Evolutionary conservation across 1,140 invertebrate genomes (phyloP).

Genomic region (Aphidius gifuensis): DNA sequence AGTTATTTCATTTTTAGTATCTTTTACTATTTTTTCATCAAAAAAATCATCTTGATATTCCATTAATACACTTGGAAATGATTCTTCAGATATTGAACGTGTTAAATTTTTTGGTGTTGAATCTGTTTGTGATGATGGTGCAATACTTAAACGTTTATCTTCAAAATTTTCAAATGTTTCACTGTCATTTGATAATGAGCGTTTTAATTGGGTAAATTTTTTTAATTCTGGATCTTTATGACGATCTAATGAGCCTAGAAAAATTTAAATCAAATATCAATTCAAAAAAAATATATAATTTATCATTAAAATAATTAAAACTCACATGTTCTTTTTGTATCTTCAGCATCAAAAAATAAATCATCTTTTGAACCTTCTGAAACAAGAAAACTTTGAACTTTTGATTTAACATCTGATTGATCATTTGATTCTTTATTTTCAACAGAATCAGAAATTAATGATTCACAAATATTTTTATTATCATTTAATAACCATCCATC

Average conservation of each 20-base stretch:
- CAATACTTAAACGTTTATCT: conserved; percentile 33
- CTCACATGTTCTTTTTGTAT: neutral
- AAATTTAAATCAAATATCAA: neutral
- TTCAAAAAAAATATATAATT: neutral
- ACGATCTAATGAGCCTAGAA: conserved; percentile 16
- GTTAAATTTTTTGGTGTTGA: conserved; percentile 32
- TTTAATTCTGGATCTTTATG: conserved; percentile 14
- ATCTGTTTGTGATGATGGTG: conserved; percentile 14
- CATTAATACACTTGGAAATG: conserved; percentile 46
- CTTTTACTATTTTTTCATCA: conserved; percentile 21
- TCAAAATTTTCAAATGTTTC: conserved; percentile 43
- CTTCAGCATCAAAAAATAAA: neutral
- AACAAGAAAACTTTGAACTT: neutral
- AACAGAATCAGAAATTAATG: neutral
- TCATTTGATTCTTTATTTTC: neutral
- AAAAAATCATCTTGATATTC: conserved; percentile 32
- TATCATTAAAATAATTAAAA: neutral
- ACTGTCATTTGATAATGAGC: conserved; percentile 41
- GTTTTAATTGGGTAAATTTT: conserved; percentile 20
- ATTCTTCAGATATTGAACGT: conserved; percentile 50
- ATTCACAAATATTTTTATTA: conserved; percentile 13
- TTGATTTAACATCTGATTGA: neutral
- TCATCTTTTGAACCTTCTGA: neutral
- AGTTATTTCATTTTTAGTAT: conserved; percentile 19
- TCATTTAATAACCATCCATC: conserved; percentile 25